Evolutionary conservation across 2,888 invertebrate genomes (phyloP).

Genomic region (Drosophila pseudotakahashii): DNA sequence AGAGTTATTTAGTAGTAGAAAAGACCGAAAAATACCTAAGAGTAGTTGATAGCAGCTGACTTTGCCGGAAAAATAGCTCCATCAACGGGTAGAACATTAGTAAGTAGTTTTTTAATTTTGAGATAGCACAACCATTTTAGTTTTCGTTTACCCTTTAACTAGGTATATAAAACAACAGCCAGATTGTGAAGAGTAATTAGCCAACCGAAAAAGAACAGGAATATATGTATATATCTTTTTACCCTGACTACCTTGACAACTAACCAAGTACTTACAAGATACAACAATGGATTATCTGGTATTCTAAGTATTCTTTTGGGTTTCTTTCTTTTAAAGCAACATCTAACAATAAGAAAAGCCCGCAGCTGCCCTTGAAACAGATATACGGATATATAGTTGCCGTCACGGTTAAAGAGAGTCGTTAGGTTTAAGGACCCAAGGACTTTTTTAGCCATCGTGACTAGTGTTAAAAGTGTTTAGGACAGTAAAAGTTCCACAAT

Average conservation of each 20-base stretch:
- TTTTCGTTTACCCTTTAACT: slow-evolving; percentile 40
- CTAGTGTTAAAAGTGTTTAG: slow-evolving; percentile 17
- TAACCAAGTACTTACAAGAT: slow-evolving; percentile 42
- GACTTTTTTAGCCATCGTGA: slow-evolving; percentile 21
- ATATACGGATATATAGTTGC: slow-evolving; percentile 2
- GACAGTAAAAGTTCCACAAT: slow-evolving; percentile 37
- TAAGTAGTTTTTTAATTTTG: slow-evolving; percentile 34
- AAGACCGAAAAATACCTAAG: slow-evolving; percentile 67
- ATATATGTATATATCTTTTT: slow-evolving; percentile 34
- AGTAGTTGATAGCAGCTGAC: slow-evolving; percentile 26
- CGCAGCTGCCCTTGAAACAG: slow-evolving; percentile 33
- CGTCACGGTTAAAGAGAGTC: slow-evolving; percentile 1
- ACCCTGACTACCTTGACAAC: slow-evolving; percentile 67
- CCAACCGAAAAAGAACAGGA: slow-evolving; percentile 31
- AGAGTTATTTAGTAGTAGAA: slow-evolving; percentile 47
- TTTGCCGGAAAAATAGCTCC: slow-evolving; percentile 47
- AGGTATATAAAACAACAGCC: slow-evolving; percentile 57
- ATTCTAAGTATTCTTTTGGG: slow-evolving; percentile 19
- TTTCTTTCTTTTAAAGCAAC: slow-evolving; percentile 21
- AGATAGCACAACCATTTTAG: slow-evolving; percentile 75
- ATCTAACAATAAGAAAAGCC: slow-evolving; percentile 34
- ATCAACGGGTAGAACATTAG: slow-evolving; percentile 39
- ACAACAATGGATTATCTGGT: slow-evolving; percentile 48
- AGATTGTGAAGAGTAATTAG: slow-evolving; percentile 47
- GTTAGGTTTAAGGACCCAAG: slow-evolving; percentile 14